Evolutionary conservation across 2,888 invertebrate species (phyloP), one percentile per base, ranked within the genome.

Genomic region (Agrotis ipsilon): DNA sequence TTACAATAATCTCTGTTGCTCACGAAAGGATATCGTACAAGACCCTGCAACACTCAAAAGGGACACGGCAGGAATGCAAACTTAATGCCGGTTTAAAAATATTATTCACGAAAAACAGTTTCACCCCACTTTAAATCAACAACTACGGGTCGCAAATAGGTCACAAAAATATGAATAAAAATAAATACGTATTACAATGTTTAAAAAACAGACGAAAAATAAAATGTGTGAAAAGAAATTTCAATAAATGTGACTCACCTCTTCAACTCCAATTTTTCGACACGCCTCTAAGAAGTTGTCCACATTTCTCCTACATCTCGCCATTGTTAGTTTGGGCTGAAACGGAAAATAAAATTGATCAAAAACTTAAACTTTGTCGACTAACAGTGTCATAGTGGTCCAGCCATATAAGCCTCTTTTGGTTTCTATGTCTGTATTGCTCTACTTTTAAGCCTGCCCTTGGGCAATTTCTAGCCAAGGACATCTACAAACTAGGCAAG

Each of bases 231-330:
- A 14, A 6, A 32, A 27, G 2, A 2, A 43, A 3, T 39, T 63
- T 4, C 46, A 19, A 24, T 45, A 52, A 52, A 3, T 32, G 14
- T 14, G 1, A 89, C 98, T 97, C 94, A 99, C 99, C 98, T 99
- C 98, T 94, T 98, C 98, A 18, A 99, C 98, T 82, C 99, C 99
- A 88, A 99, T 98, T 94, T 97, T 98, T 75, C 98, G 97, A 94
- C 99, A 99, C 27, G 99, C 99, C 90, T 99, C 99, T 85, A 99
- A 95, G 91, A 99, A 99, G 95, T 99, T 99, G 92, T 99, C 99
- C 43, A 99, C 99, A 92, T 99, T 99, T 89, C 98, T 97, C 87
- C 99, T 97, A 96, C 99, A 99, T 87, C 99, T 97, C 54, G 99
- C 98, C 97, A 98, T 98, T n/a, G 99, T 98, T 84, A 99, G 94